Conservation (phyloP, 2,888 invertebrate species). For the Rhopalosiphum nymphaeae region DNA sequence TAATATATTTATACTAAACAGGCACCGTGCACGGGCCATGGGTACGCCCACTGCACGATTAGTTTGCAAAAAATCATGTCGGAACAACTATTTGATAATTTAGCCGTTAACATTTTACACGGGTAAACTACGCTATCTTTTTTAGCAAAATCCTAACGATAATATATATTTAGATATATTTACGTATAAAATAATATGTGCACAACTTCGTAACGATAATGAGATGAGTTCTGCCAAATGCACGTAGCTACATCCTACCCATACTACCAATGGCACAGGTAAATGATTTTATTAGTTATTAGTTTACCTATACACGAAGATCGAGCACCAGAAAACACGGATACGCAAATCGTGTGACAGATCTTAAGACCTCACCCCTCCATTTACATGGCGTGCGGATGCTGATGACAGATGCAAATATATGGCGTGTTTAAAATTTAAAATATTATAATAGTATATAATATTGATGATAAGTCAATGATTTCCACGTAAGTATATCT, state of each 20-base stretch:
- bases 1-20: background rate
- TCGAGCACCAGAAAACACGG: background rate
- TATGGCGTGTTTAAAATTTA: background rate
- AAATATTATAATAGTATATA: background rate
- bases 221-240: background rate
- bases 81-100: background rate
- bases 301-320: background rate
- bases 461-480: background rate
- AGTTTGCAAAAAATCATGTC: background rate
- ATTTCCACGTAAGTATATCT: background rate
- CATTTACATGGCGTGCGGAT: background rate
- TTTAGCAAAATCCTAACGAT: background rate
- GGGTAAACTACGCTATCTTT: background rate
- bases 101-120: background rate
- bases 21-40: background rate
- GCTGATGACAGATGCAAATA: background rate
- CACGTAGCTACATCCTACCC: background rate
- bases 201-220: background rate
- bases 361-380: background rate
- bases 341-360: background rate
- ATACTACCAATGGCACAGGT: background rate
- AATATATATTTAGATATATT: background rate
- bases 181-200: background rate
- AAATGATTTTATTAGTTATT: background rate
- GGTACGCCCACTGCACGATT: background rate